phyloP scores from a whole-genome alignment of 2,113 vertebrate genomes.

The Bolborhynchus lineola region DNA sequence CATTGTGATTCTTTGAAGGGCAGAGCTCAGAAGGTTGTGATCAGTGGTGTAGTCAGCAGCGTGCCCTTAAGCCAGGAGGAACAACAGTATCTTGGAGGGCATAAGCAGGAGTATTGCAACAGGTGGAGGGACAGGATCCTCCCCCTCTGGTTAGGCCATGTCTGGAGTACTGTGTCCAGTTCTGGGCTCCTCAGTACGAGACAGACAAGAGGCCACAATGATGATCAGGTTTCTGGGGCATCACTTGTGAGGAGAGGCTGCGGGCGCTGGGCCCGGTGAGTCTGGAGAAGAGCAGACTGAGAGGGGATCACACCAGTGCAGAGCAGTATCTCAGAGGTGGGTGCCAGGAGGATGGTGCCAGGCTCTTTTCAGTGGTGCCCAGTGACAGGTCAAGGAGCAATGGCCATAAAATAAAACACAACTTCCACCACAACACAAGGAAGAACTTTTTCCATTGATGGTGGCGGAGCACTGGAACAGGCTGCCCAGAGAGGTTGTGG shows the following conservation, averaged over 20 bases:
- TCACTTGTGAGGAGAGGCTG: neutral
- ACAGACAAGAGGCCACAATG: neutral
- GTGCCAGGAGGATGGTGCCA: neutral
- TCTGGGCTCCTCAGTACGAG: neutral
- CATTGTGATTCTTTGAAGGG: neutral
- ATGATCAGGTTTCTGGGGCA: neutral
- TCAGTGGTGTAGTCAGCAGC: neutral
- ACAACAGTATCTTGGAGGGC: neutral
- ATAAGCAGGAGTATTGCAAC: neutral
- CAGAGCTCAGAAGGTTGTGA: neutral
- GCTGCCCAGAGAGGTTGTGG: neutral
- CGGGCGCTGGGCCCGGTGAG: neutral
- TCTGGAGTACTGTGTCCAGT: neutral
- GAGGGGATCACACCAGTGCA: neutral
- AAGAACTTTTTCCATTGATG: neutral
- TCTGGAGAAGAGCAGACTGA: neutral
- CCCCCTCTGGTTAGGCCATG: neutral
- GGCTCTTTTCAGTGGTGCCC: neutral
- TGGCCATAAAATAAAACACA: neutral
- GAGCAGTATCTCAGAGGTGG: neutral
- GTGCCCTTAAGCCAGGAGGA: neutral
- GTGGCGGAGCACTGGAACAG: neutral
- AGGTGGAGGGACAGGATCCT: neutral
- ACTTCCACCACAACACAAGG: neutral
- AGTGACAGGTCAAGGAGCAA: neutral